Base-by-base conservation (phyloP, 2,797 vertebrate species). In the Ctenopoma kingsleyae region DNA sequence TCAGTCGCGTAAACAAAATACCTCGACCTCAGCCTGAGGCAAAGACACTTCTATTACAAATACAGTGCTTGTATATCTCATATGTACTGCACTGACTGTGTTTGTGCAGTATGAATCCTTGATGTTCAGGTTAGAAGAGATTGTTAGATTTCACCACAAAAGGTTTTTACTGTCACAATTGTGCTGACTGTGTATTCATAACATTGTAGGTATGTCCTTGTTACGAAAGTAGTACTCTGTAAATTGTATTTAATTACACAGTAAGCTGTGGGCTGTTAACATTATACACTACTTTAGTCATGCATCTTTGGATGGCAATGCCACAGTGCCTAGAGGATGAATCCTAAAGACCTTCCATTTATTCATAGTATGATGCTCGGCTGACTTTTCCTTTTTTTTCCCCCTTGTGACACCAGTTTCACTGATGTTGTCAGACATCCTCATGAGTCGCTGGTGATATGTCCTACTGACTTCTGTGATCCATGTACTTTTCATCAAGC, bases 31-130 rank as follows among this genome's bases (percentile, higher is more conserved):
- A 71, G 46, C 68, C 57, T 30, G 40, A 5, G 25, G 66, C 35
- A 32, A 63, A 67, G n/a, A 46, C 30, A 57, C 17, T 77, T 75
- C 50, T 9, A 67, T 75, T 67, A 13, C 35, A 64, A 58, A 74
- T 59, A 61, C 20, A 52, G 11, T 11, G 8, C 22, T 17, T 43
- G 12, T 36, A 64, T 15, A 64, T 64, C 64, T 58, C 54, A 48
- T 53, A 25, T 57, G 43, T 25, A 40, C 19, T 49, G 30, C 41
- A 32, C 20, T 47, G 52, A 67, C 36, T 0, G 1, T 40, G 49
- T 58, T 68, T 52, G 53, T 62, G 22, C 32, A 57, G 0, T 52
- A 66, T 23, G 12, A 27, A 59, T 49, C 60, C 20, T 32, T 67
- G 56, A 52, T 52, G 41, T 20, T 49, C 8, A 22, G 17, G 17